phyloP scores from a whole-genome alignment of 2,113 vertebrate species.

The Corythoichthys haematopterus region DNA sequence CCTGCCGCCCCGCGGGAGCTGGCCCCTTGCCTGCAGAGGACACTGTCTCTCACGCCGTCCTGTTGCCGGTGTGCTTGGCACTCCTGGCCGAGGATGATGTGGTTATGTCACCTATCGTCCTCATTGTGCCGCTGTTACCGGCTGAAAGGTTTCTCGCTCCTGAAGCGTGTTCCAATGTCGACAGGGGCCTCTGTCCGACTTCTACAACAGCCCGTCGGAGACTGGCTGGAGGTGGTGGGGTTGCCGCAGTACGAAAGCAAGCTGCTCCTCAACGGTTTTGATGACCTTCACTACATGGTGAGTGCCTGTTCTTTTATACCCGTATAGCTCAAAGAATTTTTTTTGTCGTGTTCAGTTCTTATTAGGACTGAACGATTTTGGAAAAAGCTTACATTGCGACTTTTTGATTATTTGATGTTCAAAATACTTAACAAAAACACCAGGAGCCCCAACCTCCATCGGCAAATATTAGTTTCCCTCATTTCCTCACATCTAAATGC shows the following conservation, averaged over 20 bases:
- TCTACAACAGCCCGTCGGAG: constrained; percentile 90
- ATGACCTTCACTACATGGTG: constrained; percentile 96
- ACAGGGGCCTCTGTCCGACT: constrained; percentile 78
- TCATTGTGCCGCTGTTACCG: constrained; percentile 96
- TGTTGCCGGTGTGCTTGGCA: constrained; percentile 68
- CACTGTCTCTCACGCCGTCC: constrained; percentile 54
- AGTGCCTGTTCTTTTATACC: constrained; percentile 33
- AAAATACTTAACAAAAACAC: too few relatives aligned
- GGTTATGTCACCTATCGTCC: constrained; percentile 91
- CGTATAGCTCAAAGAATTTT: neutral
- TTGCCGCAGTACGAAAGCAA: constrained; percentile 97
- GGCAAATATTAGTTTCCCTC: too few relatives aligned
- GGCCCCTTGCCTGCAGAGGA: constrained; percentile 39
- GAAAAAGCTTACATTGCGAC: too few relatives aligned
- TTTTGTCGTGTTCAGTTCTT: too few relatives aligned
- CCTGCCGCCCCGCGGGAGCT: constrained; percentile 55
- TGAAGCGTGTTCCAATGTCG: constrained; percentile 90
- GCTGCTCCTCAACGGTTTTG: constrained; percentile 93
- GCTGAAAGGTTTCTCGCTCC: constrained; percentile 86
- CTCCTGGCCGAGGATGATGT: constrained; percentile 85
- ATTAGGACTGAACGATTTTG: too few relatives aligned
- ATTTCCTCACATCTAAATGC: too few relatives aligned
- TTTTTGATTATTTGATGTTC: too few relatives aligned
- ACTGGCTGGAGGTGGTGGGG: constrained; percentile 92
- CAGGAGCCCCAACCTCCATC: too few relatives aligned